Evolutionary conservation across 2,113 vertebrate species (phyloP), one percentile per base, ranked within the genome.

Genomic region (Pleuronectes platessa): DNA sequence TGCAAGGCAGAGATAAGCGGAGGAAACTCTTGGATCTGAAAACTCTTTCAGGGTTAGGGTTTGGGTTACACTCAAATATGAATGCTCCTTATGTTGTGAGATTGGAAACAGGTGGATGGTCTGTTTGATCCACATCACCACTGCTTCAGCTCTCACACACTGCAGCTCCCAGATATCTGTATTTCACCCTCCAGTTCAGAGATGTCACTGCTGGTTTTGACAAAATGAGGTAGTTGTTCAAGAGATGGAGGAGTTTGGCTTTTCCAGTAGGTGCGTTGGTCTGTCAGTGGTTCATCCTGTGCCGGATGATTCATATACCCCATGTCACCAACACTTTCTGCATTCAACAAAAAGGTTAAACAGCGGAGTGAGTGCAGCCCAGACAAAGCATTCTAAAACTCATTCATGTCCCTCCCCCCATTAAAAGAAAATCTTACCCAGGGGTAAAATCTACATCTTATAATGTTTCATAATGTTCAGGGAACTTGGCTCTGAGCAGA

Each of bases 101-200:
- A 74, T 21, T 61, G 37, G 54, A 40, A 74, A 70, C 45, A 68
- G 15, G 60, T 53, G 5, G 24, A 58, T 35, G 26, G 64, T 42
- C 21, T 3, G 21, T 23, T 37, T 56, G 2, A 47, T 64, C 20
- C 9, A 1, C 15, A 6, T 2, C 54, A 12, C 37, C 37, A 11
- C 11, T 40, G 11, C 31, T 31, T 31, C 6, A 31, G 31, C 31
- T 31, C 31, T 31, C 31, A 31, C 27, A 5, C 27, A 27, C 27
- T 5, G 3, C 37, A 2, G 49, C 69, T 67, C 23, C 15, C 51
- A 53, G 18, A 31, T 37, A 61, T 66, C 20, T 31, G 47, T 68
- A 61, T 69, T 60, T 74, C 47, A 78, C 45, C 67, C n/a, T 63
- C 18, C 61, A 45, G 8, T n/a, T 55, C 18, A 67, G 40, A 54